Evolutionary conservation across 2,888 invertebrate genomes (phyloP), one percentile per base, ranked within the genome.

Genomic region (Sicus ferrugineus): DNA sequence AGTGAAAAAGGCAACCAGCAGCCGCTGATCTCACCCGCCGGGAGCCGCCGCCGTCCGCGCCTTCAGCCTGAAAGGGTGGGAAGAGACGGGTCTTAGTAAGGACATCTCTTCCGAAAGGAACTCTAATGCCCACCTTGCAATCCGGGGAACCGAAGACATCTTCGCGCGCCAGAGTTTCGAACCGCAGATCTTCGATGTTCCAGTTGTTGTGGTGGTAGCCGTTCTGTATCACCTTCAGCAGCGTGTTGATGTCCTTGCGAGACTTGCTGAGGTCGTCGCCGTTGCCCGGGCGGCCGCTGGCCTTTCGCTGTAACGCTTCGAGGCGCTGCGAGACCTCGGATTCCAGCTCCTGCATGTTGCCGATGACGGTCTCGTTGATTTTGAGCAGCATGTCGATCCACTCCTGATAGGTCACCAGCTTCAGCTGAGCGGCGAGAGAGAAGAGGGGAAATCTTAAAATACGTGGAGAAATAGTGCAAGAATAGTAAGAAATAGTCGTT

Each of bases 341-440:
- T 78, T 91, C 91, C 72, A 91, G 79, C 72, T 89, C 89, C 70
- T 89, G 87, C 46, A 91, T 88, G n/a, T 89, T 89, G 68, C 84
- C 85, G 14, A 90, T 88, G 59, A 91, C 80, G 80, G 89, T 86
- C 65, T 86, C 84, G 79, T 90, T 91, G 74, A 91, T 89, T 63
- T 89, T 88, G 1, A 87, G 86, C 69, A 91, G 82, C 78, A 89
- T 88, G 59, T 86, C 85, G n/a, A 91, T 87, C 90, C 90, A 90
- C 75, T 89, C 88, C 34, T 78, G 86, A 80, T 83, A 90, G 80
- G 90, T 87, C 48, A 88, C 85, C 74, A 91, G 84, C 82, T 92
- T 91, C 75, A 89, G 85, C 92, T 93, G 78, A 5, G 82, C 16
- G 9, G 56, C n/a, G 30, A n/a, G 7, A 23, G 6, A 21, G 19